These are phyloP conservation scores for Hetaerina titia DNA, from an alignment of 2,888 invertebrate species.

Conservation along the genomic window DNA sequence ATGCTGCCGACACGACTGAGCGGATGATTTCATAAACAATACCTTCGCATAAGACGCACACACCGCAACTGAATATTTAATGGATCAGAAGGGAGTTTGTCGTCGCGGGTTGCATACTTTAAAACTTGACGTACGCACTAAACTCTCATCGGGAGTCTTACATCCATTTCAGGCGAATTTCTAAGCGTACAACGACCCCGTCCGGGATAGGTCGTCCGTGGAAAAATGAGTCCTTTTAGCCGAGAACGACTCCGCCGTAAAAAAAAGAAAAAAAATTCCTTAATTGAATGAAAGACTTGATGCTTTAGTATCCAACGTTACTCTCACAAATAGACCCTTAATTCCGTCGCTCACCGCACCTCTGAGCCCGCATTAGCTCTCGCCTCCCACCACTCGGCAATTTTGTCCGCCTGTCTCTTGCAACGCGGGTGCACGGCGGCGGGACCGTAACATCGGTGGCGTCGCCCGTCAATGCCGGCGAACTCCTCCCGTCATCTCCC, in stretches of 20 bases:
- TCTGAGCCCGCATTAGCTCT: background rate
- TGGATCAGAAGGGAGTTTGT: background rate
- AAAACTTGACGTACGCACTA: background rate
- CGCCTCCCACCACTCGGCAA: background rate
- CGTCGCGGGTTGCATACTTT: background rate
- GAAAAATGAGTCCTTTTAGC: background rate
- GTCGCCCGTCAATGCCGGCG: background rate
- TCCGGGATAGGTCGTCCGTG: background rate
- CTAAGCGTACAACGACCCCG: background rate
- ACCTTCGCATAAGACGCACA: too few relatives aligned
- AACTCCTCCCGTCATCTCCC: background rate
- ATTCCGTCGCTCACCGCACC: background rate
- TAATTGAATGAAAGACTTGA: constrained; percentile 5
- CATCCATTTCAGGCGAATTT: background rate
- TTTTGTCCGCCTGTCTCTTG: background rate
- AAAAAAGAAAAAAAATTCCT: background rate
- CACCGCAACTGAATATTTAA: background rate
- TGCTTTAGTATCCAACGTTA: background rate
- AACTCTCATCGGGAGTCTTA: background rate
- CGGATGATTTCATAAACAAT: background rate
- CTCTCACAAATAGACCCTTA: background rate
- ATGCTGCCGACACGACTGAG: background rate
- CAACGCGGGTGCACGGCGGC: background rate
- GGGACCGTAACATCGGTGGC: background rate
- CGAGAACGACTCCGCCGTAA: background rate